These are phyloP conservation scores for Pseudolycoriella hygida DNA, from an alignment of 2,888 invertebrate species.

Conservation along the genomic window DNA sequence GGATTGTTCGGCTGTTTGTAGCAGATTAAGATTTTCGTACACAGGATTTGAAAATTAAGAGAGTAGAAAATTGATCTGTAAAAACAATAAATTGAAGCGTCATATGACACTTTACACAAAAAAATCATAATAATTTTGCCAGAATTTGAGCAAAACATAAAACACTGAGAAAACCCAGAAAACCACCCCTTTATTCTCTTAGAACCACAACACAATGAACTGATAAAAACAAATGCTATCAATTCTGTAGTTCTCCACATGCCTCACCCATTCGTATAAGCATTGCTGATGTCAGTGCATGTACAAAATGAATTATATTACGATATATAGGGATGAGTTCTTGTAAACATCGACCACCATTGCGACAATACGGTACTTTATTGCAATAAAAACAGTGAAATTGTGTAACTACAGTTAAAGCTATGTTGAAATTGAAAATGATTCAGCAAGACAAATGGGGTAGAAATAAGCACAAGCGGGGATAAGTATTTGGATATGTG, in stretches of 20 bases:
- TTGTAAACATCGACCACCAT: conserved; percentile 1
- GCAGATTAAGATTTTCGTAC: no score
- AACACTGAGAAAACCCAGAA: no score
- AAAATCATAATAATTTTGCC: no score
- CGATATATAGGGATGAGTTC: background rate
- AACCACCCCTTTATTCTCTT: no score
- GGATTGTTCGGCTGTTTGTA: no score
- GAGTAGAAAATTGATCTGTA: no score
- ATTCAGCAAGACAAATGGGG: conserved; percentile 1
- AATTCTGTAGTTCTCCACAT: background rate
- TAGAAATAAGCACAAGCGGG: background rate
- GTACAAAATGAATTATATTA: background rate
- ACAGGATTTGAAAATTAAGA: no score
- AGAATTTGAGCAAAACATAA: no score
- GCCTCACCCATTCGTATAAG: conserved; percentile 1
- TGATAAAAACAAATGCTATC: background rate
- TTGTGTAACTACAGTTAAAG: conserved; percentile 1
- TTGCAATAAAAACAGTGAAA: conserved; percentile 1
- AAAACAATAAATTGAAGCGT: no score
- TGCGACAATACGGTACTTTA: conserved; percentile 1
- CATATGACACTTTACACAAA: no score
- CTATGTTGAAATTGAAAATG: conserved; percentile 1
- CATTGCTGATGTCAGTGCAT: conserved; percentile 1
- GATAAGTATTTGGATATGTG: background rate
- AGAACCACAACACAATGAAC: background rate